Evolutionary conservation across 2,888 invertebrate genomes (phyloP).

Genomic region (Tiliacea citrago): DNA sequence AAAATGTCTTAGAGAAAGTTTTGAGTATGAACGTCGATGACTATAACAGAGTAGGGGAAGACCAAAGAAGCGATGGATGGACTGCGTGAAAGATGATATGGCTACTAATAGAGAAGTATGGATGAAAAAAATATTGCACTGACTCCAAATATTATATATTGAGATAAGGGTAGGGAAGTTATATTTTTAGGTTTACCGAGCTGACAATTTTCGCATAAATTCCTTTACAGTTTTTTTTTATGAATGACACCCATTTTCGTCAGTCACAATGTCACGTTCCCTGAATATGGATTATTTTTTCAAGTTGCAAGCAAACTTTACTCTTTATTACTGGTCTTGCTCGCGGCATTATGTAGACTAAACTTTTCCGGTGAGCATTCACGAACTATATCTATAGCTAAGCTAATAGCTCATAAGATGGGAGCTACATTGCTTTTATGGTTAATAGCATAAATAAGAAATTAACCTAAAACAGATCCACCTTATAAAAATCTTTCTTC

Average conservation of each 20-base stretch:
- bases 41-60: too few relatives aligned
- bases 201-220: background rate
- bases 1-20: too few relatives aligned
- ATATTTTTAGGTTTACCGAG: background rate
- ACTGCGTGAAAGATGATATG: too few relatives aligned
- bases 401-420: too few relatives aligned
- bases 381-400: background rate
- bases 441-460: background rate
- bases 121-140: too few relatives aligned
- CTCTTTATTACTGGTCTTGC: background rate
- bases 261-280: background rate
- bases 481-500: background rate
- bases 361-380: background rate
- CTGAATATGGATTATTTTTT: background rate
- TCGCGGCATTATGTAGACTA: background rate
- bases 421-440: background rate
- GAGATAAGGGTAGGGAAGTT: background rate
- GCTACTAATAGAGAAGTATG: too few relatives aligned
- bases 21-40: too few relatives aligned
- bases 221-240: background rate
- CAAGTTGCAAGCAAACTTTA: background rate
- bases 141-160: too few relatives aligned
- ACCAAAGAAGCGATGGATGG: too few relatives aligned
- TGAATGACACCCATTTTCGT: background rate
- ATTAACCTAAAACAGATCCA: background rate